Evolutionary conservation across 2,113 vertebrate species (phyloP).

Genomic region (Carollia perspicillata): DNA sequence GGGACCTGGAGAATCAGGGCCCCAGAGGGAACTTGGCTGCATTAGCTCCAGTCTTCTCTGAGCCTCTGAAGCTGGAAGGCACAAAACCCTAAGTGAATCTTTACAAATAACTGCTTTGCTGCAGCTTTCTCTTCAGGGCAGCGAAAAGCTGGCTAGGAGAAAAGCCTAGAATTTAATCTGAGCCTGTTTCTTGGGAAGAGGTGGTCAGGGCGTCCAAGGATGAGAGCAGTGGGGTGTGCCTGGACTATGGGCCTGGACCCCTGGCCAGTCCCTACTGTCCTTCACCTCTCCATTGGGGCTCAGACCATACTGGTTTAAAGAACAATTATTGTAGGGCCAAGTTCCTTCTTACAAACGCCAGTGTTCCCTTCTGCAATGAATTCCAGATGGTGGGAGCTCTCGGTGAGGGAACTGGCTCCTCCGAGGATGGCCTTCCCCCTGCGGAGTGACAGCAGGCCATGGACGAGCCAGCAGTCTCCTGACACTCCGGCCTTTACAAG

Average conservation of each 20-base stretch:
- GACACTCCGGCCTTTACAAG: slow-evolving; percentile 81
- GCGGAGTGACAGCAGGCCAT: slow-evolving; percentile 83
- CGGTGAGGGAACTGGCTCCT: slow-evolving; percentile 82
- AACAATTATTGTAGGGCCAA: slow-evolving; percentile 84
- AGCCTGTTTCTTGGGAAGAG: slow-evolving; percentile 2
- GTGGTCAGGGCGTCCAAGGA: not conserved
- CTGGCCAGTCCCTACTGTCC: slow-evolving; percentile 17
- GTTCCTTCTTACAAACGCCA: slow-evolving; percentile 84
- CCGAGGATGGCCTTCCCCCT: slow-evolving; percentile 79
- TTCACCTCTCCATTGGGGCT: slow-evolving; percentile 77
- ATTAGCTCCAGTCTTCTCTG: not conserved
- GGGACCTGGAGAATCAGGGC: not conserved
- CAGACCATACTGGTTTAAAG: slow-evolving; percentile 84
- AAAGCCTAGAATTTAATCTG: not conserved
- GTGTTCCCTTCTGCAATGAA: slow-evolving; percentile 84
- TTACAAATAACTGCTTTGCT: not conserved
- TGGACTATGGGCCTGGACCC: not conserved
- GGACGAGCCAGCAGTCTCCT: slow-evolving; percentile 79
- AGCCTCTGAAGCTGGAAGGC: not conserved
- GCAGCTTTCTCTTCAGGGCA: not conserved
- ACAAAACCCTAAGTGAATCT: not conserved
- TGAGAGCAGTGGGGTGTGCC: not conserved
- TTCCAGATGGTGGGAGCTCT: slow-evolving; percentile 89
- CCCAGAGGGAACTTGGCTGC: not conserved
- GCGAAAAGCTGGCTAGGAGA: not conserved